Evolutionary conservation across 1,140 invertebrate genomes (phyloP), one percentile per base, ranked within the genome.

Genomic region (Polypedilum pembai): DNA sequence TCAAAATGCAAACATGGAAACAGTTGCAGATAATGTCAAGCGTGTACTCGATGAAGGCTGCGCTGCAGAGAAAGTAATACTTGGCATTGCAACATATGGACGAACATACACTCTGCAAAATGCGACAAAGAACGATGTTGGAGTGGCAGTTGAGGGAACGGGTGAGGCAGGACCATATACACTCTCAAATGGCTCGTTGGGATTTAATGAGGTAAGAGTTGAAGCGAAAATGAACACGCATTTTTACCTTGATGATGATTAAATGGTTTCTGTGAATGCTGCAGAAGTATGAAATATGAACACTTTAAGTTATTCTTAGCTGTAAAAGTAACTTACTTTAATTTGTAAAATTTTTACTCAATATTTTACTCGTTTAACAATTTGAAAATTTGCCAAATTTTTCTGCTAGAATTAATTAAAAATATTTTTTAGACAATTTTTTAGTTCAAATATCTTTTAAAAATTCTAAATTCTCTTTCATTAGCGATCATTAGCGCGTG

Each of bases 51-150:
- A 56, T 15, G 10, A 56, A 17, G 45, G 45, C 45, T 56, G 45
- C 8, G 45, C 10, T 56, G 10, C 79, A 20, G 82, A 85, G 45
- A 91, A 91, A 80, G 77, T 91, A 7, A 84, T 89, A 1, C n/a
- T n/a, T n/a, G n/a, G n/a, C n/a, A n/a, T 91, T 77, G 87, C 87
- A 7, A 78, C 88, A 73, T 92, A 89, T 78, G 90, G 90, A 15
- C 84, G 88, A 75, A 87, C 86, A 41, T 90, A 88, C 78, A 87
- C 84, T 1, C 79, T 90, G 3, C 81, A 80, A 0, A 80, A 84
- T 74, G 75, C 84, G 1, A 80, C 80, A 4, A 78, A 84, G 20
- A 83, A 85, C 15, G 81, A 82, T 2, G 81, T 88, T 0, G 86
- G 86, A 40, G 86, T 86, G 3, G 76, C 83, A 8, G 79, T 85